Base-by-base conservation (phyloP, 2,888 invertebrate genomes). In the Dynastes maya region DNA sequence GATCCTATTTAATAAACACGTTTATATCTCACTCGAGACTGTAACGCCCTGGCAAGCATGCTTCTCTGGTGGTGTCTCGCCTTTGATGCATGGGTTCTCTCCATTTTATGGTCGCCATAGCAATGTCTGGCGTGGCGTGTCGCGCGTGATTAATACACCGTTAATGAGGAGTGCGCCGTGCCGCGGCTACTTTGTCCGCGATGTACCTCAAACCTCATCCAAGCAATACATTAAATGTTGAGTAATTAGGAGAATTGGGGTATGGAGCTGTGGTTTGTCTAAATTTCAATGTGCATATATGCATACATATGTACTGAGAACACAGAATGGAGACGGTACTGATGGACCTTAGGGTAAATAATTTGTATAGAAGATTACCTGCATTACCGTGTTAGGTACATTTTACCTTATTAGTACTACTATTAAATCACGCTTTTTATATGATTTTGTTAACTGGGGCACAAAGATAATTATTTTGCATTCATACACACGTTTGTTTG, bases 131-230 rank as follows among this genome's bases (percentile, higher is more conserved):
- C n/a, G 32, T 13, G 29, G n/a, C 8, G 67, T 11, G 8, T 67
- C 9, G 67, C 67, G 49, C 16, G 67, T 67, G 67, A 67, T 67
- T 67, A 67, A 67, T 45, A 67, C 27, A 45, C 67, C 45, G 45
- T 16, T 67, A 67, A 67, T 67, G 67, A 49, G 67, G 49, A 67
- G 45, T 67, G 49, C 67, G 55, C n/a, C 8, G 49, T 49, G 55
- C n/a, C 8, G 9, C 16, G 45, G 67, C 16, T 67, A 67, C 27
- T 67, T 67, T 67, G 67, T 27, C 1, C 27, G 67, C 22, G 27
- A 22, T 22, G 11, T 67, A 8, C 22, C 45, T 49, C 45, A 67
- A 45, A 49, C 11, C 67, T 67, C 9, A 1, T 22, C 67, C 22
- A 11, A 45, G 67, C 49, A 49, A 67, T 40, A 49, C 45, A 67